These are phyloP conservation scores for Auanema freiburgensis DNA, from an alignment of 2,888 invertebrate genomes.

Conservation along the genomic window DNA sequence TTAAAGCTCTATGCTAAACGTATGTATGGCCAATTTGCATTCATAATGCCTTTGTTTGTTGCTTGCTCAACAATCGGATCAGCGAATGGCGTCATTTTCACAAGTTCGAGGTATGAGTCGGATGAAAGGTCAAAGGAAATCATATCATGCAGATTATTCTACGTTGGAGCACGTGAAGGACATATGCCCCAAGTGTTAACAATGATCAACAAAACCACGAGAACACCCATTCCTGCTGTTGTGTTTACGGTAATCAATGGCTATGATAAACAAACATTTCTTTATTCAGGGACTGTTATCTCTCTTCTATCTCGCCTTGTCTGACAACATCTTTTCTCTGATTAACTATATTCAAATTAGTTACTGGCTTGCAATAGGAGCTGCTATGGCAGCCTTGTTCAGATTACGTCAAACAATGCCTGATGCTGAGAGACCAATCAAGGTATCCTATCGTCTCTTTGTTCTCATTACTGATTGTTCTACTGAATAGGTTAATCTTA, in stretches of 20 bases:
- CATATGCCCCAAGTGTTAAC: conserved; percentile 67
- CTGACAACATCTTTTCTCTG: conserved; percentile 88
- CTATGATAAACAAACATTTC: no score
- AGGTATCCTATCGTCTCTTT: no score
- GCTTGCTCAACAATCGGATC: conserved; percentile 94
- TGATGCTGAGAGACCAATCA: conserved; percentile 85
- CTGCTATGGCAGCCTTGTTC: conserved; percentile 88
- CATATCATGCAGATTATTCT: conserved; percentile 67
- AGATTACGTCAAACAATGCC: conserved; percentile 88
- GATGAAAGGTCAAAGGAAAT: no score
- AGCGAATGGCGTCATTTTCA: conserved; percentile 90
- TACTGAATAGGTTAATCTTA: conserved; percentile 73
- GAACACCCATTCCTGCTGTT: conserved; percentile 68
- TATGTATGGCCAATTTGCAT: conserved; percentile 81
- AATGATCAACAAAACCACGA: conserved; percentile 67
- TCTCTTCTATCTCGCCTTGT: conserved; percentile 81
- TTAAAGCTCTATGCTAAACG: conserved; percentile 68
- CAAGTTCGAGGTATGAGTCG: conserved; percentile 75
- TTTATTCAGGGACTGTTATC: conserved; percentile 86
- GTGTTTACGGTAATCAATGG: conserved; percentile 67
- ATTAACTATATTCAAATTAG: conserved; percentile 85
- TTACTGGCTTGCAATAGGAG: conserved; percentile 81
- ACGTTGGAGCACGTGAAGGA: conserved; percentile 69
- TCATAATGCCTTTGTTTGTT: conserved; percentile 93
- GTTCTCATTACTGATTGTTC: no score